A percentile compares a stretch with the other conserved stretches of the same genome.
These are phyloP conservation scores for Montipora cactus DNA, from an alignment of 64 coral and sea anemone genomes.

Conservation along the genomic window DNA sequence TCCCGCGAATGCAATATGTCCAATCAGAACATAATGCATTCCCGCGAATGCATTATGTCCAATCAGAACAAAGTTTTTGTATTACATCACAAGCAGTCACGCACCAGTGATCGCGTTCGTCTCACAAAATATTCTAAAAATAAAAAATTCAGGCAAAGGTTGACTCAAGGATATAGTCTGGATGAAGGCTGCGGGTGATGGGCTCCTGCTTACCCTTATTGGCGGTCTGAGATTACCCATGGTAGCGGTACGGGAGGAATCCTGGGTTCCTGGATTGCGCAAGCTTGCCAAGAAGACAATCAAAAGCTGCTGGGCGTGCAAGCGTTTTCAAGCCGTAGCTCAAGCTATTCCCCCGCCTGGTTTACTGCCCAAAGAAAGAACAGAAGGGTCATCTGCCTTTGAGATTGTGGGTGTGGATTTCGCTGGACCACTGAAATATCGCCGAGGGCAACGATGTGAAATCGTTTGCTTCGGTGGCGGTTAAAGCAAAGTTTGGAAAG, in stretches of 20 bases:
- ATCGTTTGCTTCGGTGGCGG: no score
- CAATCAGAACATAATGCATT: no score
- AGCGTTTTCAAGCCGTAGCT: slow-evolving; percentile 67
- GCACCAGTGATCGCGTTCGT: no score
- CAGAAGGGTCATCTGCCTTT: neutral
- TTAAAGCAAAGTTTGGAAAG: neutral
- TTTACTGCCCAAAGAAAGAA: slow-evolving; percentile 28
- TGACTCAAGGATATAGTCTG: no score
- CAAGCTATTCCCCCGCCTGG: slow-evolving; percentile 18
- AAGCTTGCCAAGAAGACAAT: slow-evolving; percentile 20
- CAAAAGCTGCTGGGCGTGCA: slow-evolving; percentile 55
- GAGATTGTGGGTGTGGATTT: slow-evolving; percentile 59
- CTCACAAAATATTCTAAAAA: no score
- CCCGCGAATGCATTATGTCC: no score
- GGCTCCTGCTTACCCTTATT: slow-evolving; percentile 20
- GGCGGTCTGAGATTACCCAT: slow-evolving; percentile 43
- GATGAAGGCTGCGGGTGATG: no score
- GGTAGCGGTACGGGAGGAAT: slow-evolving; percentile 39
- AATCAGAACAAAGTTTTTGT: no score
- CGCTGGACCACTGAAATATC: slow-evolving; percentile 69
- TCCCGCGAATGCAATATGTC: no score
- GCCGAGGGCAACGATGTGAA: no score
- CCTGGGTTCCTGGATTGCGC: slow-evolving; percentile 50
- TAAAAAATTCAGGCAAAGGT: no score
- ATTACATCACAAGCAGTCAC: no score